Evolutionary conservation across 2,888 invertebrate genomes (phyloP).

Genomic region (Hypomecis punctinalis): DNA sequence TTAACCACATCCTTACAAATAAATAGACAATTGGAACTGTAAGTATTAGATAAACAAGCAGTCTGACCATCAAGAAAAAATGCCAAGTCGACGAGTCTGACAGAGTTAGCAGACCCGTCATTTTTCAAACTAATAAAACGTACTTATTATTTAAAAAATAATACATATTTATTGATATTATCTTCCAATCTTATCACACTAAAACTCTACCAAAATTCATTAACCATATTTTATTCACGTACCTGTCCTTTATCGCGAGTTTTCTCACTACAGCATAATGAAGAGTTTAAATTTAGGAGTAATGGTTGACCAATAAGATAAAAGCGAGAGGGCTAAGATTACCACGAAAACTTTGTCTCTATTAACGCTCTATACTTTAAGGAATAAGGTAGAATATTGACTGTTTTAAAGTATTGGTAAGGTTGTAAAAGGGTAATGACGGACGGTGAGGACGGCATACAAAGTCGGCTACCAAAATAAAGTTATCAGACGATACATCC

Average conservation of each 20-base stretch:
- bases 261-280: constrained; percentile 83
- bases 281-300: constrained; percentile 85
- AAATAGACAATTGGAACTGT: too few relatives aligned
- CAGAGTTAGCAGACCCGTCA: too few relatives aligned
- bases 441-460: constrained; percentile 82
- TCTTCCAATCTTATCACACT: constrained; percentile 6
- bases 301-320: constrained; percentile 85
- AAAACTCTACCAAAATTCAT: constrained; percentile 76
- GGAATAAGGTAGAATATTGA: constrained; percentile 54
- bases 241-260: constrained; percentile 74
- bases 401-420: constrained; percentile 40
- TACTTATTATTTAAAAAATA: too few relatives aligned
- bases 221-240: constrained; percentile 79
- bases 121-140: too few relatives aligned
- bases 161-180: not conserved
- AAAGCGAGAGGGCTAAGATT: constrained; percentile 77
- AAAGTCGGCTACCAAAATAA: constrained; percentile 85
- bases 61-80: too few relatives aligned
- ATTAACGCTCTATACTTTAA: constrained; percentile 42
- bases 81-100: too few relatives aligned
- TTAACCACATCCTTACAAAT: too few relatives aligned
- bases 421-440: constrained; percentile 75
- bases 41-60: too few relatives aligned
- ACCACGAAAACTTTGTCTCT: constrained; percentile 48
- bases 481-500: constrained; percentile 84